These are phyloP conservation scores for Sebastes steindachneri DNA, from an alignment of 2,797 vertebrate genomes.

Conservation along the genomic window DNA sequence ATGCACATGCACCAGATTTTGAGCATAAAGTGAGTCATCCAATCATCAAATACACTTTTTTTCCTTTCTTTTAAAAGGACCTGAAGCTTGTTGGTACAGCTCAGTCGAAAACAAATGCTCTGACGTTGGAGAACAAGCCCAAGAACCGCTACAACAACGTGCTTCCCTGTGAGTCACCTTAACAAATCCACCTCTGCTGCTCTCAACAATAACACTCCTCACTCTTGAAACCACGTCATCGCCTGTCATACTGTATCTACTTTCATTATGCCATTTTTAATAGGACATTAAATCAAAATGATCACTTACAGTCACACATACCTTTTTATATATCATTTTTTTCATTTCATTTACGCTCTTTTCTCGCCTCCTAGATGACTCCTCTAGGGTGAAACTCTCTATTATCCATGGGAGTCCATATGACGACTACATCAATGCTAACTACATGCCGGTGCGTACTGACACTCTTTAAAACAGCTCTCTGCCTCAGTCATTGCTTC, in stretches of 20 bases:
- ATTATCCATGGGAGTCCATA: conserved; percentile 77
- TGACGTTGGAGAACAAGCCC: conserved; percentile 88
- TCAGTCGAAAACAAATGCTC: conserved; percentile 86
- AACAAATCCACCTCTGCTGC: conserved; percentile 11
- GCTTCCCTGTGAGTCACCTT: conserved; percentile 90
- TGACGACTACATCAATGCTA: conserved; percentile 97
- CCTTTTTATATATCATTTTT: not conserved
- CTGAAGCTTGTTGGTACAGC: conserved; percentile 88
- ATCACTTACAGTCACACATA: not conserved
- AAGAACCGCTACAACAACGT: conserved; percentile 99
- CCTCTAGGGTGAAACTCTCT: conserved; percentile 94
- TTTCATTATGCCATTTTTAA: not conserved
- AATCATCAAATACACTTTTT: not conserved
- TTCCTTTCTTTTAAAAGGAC: conserved; percentile 79
- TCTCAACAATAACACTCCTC: conserved; percentile 1
- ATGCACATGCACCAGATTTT: not conserved
- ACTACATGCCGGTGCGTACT: conserved; percentile 91
- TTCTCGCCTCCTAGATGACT: conserved; percentile 86
- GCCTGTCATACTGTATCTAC: not conserved
- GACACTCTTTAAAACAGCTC: conserved; percentile 26
- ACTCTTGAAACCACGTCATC: not conserved
- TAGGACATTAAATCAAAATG: not conserved
- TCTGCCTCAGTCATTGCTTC: conserved; percentile 34
- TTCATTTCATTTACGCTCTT: conserved; percentile 36
- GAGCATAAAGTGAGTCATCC: not conserved